Evolutionary conservation across 2,888 invertebrate species (phyloP).

Genomic region (Oligia latruncula): DNA sequence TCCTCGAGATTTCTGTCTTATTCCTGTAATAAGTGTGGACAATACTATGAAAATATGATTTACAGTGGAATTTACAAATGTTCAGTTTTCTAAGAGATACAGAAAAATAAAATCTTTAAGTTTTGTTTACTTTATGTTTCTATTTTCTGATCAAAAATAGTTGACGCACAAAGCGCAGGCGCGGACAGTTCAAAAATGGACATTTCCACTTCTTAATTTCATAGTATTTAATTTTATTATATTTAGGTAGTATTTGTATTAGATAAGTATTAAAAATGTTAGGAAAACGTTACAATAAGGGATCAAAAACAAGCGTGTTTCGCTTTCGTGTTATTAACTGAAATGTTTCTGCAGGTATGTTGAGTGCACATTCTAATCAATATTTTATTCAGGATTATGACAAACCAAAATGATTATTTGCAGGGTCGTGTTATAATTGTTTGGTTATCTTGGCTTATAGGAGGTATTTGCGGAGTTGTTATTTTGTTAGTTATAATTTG

Average conservation of each 20-base stretch:
- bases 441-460: slow-evolving; percentile 90
- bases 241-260: slow-evolving; percentile 74
- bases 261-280: slow-evolving; percentile 80
- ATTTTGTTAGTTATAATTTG: slow-evolving; percentile 91
- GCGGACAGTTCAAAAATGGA: slow-evolving; percentile 74
- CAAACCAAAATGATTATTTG: slow-evolving; percentile 68
- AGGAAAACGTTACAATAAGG: slow-evolving; percentile 73
- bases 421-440: slow-evolving; percentile 89
- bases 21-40: background rate
- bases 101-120: fast-evolving
- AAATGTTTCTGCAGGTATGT: slow-evolving; percentile 88
- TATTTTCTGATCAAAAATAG: slow-evolving; percentile 49
- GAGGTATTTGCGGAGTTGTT: slow-evolving; percentile 91
- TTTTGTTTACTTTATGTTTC: background rate
- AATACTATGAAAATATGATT: no score
- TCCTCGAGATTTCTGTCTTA: background rate
- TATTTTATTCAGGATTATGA: slow-evolving; percentile 62
- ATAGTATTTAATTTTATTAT: slow-evolving; percentile 69
- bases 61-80: background rate
- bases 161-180: slow-evolving; percentile 68
- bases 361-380: slow-evolving; percentile 70
- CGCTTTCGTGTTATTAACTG: slow-evolving; percentile 83
- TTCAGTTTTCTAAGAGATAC: background rate
- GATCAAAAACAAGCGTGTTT: slow-evolving; percentile 81
- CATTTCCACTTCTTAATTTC: slow-evolving; percentile 65